Evolutionary conservation across 2,797 vertebrate genomes (phyloP).

Genomic region (Melopsittacus undulatus): DNA sequence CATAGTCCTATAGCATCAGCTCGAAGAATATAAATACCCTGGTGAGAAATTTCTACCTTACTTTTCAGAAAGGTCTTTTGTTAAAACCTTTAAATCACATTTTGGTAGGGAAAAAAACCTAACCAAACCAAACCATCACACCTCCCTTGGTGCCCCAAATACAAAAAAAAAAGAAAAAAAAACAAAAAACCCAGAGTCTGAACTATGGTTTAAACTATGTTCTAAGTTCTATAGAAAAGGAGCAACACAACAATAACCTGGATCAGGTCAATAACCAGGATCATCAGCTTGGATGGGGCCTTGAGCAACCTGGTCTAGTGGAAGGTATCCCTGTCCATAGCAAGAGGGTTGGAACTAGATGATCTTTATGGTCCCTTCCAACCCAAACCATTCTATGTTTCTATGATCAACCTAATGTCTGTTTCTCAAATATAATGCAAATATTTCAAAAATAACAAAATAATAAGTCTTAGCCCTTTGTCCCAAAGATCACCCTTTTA

Average conservation of each 20-base stretch:
- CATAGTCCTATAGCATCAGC: not conserved
- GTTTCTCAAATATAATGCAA: not conserved
- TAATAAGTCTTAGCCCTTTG: not conserved
- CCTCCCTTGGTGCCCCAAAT: not conserved
- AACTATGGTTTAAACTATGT: not conserved
- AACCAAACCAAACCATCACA: not conserved
- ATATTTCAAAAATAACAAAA: not conserved
- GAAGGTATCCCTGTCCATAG: not conserved
- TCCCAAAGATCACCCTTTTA: slow-evolving; percentile 40
- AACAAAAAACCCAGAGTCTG: not conserved
- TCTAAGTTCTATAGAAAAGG: not conserved
- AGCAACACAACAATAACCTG: not conserved
- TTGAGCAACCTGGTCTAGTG: not conserved
- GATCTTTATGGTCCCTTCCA: not conserved
- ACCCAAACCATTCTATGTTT: not conserved
- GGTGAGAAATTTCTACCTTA: not conserved
- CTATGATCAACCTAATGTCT: not conserved
- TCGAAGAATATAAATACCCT: not conserved
- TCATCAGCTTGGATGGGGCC: not conserved
- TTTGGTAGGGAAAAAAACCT: not conserved
- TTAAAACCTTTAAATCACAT: not conserved
- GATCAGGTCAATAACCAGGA: not conserved
- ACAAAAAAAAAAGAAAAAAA: too few species aligned
- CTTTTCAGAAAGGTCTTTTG: not conserved
- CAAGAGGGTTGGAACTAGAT: not conserved